Evolutionary conservation across 2,113 vertebrate genomes (phyloP), one percentile per base, ranked within the genome.

Genomic region (Pelecanus crispus): DNA sequence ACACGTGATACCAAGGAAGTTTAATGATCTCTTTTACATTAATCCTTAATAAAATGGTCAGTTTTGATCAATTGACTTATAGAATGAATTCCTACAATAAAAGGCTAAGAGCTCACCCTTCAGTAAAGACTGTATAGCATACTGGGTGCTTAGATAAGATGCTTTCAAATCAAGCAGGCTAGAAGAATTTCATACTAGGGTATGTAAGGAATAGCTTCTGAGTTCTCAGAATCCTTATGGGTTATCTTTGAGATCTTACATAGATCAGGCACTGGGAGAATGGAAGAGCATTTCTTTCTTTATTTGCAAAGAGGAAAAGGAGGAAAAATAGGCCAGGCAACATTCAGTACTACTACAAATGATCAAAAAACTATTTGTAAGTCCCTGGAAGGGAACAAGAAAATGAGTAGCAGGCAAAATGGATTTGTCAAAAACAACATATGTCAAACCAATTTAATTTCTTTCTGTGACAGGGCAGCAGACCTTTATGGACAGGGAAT

Each of bases 401-500:
- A 85, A 93, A 93, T 36, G 5, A 90, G n/a, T 56, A 61, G 19
- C 32, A 91, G 52, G 53, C 70, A 75, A 82, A 88, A 88, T 52
- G 24, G 40, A 82, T 91, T 95, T 96, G 61, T 97, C 78, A 93
- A 81, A 65, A 78, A 21, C 29, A 85, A 79, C 44, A 55, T 58
- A 70, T 79, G 70, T 97, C 85, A 95, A 67, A 71, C 3, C 38
- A 87, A 75, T 81, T 82, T 78, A 71, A 94, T 94, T 94, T 94
- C 56, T 71, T 87, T 67, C 44, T 67, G 28, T 90, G 85, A 67
- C 65, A 85, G 32, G 18, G 12, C 14, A 67, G 42, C 20, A 87
- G 42, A 81, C 18, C n/a, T 88, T 88, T 74, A 70, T 13, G 18
- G 56, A 71, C 61, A 79, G 15, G n/a, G 59, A 95, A 87, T 55